Evolutionary conservation across 1,140 invertebrate species (phyloP).

Genomic region (Nomia melanderi): DNA sequence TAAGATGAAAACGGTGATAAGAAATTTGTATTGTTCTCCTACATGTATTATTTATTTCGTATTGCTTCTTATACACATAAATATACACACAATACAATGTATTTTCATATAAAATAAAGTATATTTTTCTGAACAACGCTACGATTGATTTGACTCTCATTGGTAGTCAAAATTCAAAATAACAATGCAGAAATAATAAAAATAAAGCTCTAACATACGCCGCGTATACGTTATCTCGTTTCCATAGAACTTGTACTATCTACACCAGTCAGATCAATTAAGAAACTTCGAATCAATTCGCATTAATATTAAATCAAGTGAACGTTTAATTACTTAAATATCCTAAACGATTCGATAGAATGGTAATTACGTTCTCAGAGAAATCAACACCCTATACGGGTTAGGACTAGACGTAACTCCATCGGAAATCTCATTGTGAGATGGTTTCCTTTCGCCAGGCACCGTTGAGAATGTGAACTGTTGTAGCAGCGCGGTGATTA

Average conservation of each 20-base stretch:
- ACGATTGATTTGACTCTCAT: neutral
- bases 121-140: conserved; percentile 57
- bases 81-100: conserved; percentile 37
- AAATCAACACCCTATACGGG: conserved; percentile 86
- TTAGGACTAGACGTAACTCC: conserved; percentile 88
- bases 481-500: conserved; percentile 89
- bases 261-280: neutral
- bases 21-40: conserved; percentile 56
- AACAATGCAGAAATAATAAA: neutral
- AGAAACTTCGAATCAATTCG: neutral
- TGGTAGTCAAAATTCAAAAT: neutral
- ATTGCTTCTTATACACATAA: conserved; percentile 49
- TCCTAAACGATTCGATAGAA: no score
- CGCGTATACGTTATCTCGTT: no score
- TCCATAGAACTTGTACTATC: neutral
- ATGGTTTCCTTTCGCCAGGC: conserved; percentile 84
- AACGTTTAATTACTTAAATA: neutral
- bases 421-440: conserved; percentile 84
- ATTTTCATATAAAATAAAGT: conserved; percentile 55
- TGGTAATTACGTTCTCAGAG: conserved; percentile 75
- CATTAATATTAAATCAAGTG: neutral
- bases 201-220: no score
- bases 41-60: conserved; percentile 59
- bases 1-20: conserved; percentile 52
- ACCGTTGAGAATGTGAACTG: conserved; percentile 86